A percentile compares a stretch with the other conserved stretches of the same genome.
Evolutionary conservation across 2,113 vertebrate genomes (phyloP).

Genomic region (Menidia beryllina): DNA sequence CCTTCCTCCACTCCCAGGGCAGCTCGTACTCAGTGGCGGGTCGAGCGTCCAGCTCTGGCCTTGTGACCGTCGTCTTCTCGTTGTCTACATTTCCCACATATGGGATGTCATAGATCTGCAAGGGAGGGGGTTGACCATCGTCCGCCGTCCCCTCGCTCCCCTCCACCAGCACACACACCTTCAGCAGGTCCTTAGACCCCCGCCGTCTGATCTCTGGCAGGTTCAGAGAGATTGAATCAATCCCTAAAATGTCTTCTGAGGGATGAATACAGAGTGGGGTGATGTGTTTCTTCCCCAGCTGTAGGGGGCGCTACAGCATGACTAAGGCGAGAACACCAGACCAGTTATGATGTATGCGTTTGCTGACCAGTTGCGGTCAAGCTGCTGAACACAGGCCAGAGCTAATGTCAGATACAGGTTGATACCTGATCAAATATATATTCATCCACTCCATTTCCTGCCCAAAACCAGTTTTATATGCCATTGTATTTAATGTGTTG

Average conservation of each 20-base stretch:
- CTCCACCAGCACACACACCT: constrained; percentile 83
- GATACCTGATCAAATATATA: too few relatives aligned
- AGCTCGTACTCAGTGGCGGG: constrained; percentile 87
- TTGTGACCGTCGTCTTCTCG: constrained; percentile 24
- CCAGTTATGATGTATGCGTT: neutral
- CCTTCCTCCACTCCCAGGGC: constrained; percentile 93
- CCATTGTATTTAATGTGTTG: too few relatives aligned
- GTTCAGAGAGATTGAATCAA: neutral
- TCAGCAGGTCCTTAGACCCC: constrained; percentile 90
- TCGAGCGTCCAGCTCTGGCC: constrained; percentile 82
- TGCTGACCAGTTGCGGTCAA: neutral
- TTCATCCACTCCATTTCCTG: too few relatives aligned
- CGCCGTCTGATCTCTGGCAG: constrained; percentile 86
- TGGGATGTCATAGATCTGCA: constrained; percentile 84
- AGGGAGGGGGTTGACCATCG: constrained; percentile 45
- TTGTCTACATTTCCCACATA: constrained; percentile 73
- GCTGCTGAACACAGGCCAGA: neutral
- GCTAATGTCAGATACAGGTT: too few relatives aligned
- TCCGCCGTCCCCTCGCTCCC: constrained; percentile 61
- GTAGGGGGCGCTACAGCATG: neutral
- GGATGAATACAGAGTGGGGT: neutral
- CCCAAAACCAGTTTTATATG: too few relatives aligned
- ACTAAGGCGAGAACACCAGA: neutral
- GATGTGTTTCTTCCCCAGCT: neutral
- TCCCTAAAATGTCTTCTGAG: constrained; percentile 14